Evolutionary conservation across 2,113 vertebrate genomes (phyloP).

Genomic region (Corythaeola cristata): DNA sequence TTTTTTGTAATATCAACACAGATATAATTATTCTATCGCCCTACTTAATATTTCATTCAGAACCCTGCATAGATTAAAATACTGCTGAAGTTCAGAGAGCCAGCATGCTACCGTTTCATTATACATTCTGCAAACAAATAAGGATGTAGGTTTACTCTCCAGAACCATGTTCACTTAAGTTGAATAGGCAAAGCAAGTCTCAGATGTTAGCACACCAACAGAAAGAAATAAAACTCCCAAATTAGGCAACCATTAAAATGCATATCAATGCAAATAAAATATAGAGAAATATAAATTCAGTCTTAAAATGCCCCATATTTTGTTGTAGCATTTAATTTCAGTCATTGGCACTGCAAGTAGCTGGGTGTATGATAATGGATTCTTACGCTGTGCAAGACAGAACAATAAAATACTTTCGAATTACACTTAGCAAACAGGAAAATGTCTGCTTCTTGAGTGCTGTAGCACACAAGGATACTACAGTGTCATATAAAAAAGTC

Average conservation of each 20-base stretch:
- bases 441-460: constrained; percentile 11
- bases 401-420: constrained; percentile 43
- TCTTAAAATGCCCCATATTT: constrained; percentile 20
- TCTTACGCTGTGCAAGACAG: constrained; percentile 4
- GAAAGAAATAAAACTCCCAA: constrained; percentile 27
- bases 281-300: not conserved
- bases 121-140: not conserved
- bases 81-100: constrained; percentile 22
- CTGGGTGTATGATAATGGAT: constrained; percentile 28
- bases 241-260: constrained; percentile 29
- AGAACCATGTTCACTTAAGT: not conserved
- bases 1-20: constrained; percentile 25
- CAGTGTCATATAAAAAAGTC: not conserved
- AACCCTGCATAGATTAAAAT: constrained; percentile 35
- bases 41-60: constrained; percentile 57
- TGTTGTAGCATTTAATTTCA: constrained; percentile 23
- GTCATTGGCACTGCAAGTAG: not conserved
- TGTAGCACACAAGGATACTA: constrained; percentile 13
- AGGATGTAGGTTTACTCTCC: not conserved
- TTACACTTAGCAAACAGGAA: constrained; percentile 1
- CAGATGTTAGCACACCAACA: not conserved
- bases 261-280: not conserved
- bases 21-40: constrained; percentile 3
- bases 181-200: not conserved
- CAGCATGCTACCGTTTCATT: constrained; percentile 2